Base-by-base conservation (phyloP, 1,140 invertebrate species). In the Oscheius sp. region DNA sequence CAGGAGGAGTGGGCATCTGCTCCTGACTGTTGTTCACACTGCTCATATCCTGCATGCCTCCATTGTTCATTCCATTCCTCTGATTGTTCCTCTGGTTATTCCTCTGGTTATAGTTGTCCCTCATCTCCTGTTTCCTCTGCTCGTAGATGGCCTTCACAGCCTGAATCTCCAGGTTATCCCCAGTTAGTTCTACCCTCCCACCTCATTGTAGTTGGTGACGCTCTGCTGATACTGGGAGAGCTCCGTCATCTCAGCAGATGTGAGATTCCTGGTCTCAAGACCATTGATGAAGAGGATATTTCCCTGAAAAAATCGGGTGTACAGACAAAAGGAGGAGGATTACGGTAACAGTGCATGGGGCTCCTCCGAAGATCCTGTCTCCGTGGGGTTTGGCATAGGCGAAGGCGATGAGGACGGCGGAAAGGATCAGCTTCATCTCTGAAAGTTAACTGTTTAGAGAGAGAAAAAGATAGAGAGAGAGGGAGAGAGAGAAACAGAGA, bases 301-400 rank as follows among this genome's bases (percentile, higher is more conserved):
- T 4, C 73, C 72, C 72, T 74, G 38, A 67, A 63, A 0, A n/a
- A 7, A 1, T 49, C n/a, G 23, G 10, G 20, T 72, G 1, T 13
- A 13, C 23, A 72, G 13, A 18, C 36, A 23, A 23, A 34, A 20
- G 23, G 15, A 55, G 20, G 34, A 34, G 18, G 69, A 35, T 61
- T 68, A 74, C 74, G 23, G 76, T 77, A 26, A 77, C 76, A 26
- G 79, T 77, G 45, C 76, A 77, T 55, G 78, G 32, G n/a, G 55
- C 23, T 31, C 78, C 77, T 15, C 78, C 77, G 45, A 77, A 32
- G 13, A 61, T 77, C 13, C 76, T 46, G 10, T 18, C 64, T 26
- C 49, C 4, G 0, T 69, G 49, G n/a, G 75, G 77, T 15, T 52
- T 32, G 20, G 78, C 77, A 7, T 2, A 1, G 1, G 64, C 46